Base-by-base conservation (phyloP, 2,888 invertebrate species). In the Microctonus aethiopoides region DNA sequence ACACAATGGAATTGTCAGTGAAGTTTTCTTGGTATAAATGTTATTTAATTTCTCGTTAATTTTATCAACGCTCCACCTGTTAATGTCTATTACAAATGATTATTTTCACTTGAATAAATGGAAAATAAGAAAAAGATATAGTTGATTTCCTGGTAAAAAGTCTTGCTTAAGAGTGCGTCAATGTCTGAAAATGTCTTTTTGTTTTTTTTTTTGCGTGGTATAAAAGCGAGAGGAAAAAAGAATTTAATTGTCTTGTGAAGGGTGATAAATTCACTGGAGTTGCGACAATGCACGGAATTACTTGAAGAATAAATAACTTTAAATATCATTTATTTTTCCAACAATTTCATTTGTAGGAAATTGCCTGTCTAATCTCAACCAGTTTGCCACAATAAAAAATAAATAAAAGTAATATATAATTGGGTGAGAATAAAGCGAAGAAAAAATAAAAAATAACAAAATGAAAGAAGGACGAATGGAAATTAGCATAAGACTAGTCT, bases 1-100 rank as follows among this genome's bases (percentile, higher is more conserved):
- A 72, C 67, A 72, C 72, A 72, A 74, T 73, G 69, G 56, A 46
- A 36, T 60, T 39, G 60, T 60, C 60, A 60, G 11, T 36, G 60
- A 22, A 36, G 13, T 22, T 60, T 60, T 60, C 60, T 60, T 60
- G 60, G 60, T 60, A 60, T 60, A 39, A 24, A 54, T 22, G 60
- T 36, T 60, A 60, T 39, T 60, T 60, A 24, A 60, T 39, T n/a
- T 60, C 60, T 60, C 54, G 26, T 39, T 34, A 60, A 60, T 60
- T 34, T 60, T 39, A 60, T 60, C 60, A 60, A 60, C 60, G 60
- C 60, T 60, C 60, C 60, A 60, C 60, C 60, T 60, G 60, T 34
- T 22, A 60, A 57, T 34, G 57, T 32, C 10, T 11, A 13, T 39
- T 22, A 22, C 16, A 36, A 32, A 57, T 32, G 29, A 29, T 32